Evolutionary conservation across 2,888 invertebrate species (phyloP).

Genomic region (Nephrocerus scutellatus): DNA sequence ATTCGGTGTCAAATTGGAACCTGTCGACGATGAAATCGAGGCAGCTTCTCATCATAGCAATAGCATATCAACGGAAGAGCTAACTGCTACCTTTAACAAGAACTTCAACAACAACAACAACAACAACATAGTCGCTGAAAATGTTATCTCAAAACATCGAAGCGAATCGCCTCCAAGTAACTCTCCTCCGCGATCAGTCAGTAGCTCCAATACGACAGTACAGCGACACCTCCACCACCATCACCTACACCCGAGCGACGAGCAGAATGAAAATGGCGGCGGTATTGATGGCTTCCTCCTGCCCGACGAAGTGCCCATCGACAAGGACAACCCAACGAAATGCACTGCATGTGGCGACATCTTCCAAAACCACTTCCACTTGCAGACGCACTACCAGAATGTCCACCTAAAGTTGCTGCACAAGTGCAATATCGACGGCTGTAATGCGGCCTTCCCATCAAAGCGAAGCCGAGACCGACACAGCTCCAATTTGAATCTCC

Average conservation of each 20-base stretch:
- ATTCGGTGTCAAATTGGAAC: conserved; percentile 29
- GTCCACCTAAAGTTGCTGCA: conserved; percentile 93
- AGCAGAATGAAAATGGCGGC: conserved; percentile 54
- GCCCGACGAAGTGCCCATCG: conserved; percentile 70
- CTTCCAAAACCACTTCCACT: conserved; percentile 87
- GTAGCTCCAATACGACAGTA: no score
- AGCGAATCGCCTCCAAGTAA: no score
- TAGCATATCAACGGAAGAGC: conserved; percentile 17
- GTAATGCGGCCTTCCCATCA: conserved; percentile 90
- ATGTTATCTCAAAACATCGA: no score
- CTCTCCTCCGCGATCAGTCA: no score
- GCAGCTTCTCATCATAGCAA: conserved; percentile 8
- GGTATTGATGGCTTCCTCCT: conserved; percentile 17
- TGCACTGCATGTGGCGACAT: conserved; percentile 89
- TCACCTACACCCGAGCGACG: conserved; percentile 54
- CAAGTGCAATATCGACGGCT: conserved; percentile 89
- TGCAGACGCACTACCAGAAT: conserved; percentile 93
- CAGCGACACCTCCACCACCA: conserved; percentile 47
- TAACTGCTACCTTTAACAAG: conserved; percentile 10
- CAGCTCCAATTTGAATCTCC: conserved; percentile 83
- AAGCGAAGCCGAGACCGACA: conserved; percentile 88
- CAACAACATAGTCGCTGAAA: conserved; percentile 11
- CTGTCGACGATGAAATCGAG: conserved; percentile 22
- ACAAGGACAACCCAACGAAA: conserved; percentile 83
- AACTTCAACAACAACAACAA: conserved; percentile 16